Evolutionary conservation across 2,888 invertebrate genomes (phyloP).

Genomic region (Dryocosmus kuriphilus): DNA sequence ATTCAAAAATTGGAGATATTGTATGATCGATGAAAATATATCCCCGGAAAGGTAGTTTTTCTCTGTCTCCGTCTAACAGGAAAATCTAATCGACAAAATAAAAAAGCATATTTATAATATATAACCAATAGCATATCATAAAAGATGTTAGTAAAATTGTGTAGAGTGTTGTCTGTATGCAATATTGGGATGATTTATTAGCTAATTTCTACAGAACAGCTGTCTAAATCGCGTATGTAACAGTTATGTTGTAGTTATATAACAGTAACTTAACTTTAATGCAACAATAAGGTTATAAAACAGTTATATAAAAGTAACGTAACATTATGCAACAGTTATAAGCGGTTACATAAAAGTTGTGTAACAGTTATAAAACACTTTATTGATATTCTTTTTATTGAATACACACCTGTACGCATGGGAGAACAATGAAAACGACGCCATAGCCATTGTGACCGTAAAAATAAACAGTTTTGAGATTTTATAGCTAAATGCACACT

Average conservation of each 20-base stretch:
- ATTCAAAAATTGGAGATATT: constrained; percentile 61
- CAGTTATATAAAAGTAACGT: neutral
- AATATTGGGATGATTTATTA: too few relatives aligned
- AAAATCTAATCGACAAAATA: neutral
- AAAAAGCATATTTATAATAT: neutral
- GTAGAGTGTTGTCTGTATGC: too few relatives aligned
- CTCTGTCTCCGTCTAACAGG: constrained; percentile 44
- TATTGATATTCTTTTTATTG: neutral
- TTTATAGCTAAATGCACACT: constrained; percentile 61
- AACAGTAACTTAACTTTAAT: too few relatives aligned
- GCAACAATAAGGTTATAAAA: neutral
- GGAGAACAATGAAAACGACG: constrained; percentile 57
- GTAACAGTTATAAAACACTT: constrained; percentile 11
- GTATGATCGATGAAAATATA: constrained; percentile 65
- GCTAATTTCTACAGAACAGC: too few relatives aligned
- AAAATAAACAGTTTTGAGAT: constrained; percentile 67
- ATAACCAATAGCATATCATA: neutral
- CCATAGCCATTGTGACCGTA: constrained; percentile 57
- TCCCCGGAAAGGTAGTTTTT: constrained; percentile 65
- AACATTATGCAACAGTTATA: neutral
- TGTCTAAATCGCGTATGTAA: neutral
- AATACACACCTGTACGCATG: constrained; percentile 64
- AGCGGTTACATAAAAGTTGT: neutral
- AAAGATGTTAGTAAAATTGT: too few relatives aligned
- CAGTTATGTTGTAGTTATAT: neutral